phyloP scores from a whole-genome alignment of 23 tunicate genomes.

The Corella eumyota region DNA sequence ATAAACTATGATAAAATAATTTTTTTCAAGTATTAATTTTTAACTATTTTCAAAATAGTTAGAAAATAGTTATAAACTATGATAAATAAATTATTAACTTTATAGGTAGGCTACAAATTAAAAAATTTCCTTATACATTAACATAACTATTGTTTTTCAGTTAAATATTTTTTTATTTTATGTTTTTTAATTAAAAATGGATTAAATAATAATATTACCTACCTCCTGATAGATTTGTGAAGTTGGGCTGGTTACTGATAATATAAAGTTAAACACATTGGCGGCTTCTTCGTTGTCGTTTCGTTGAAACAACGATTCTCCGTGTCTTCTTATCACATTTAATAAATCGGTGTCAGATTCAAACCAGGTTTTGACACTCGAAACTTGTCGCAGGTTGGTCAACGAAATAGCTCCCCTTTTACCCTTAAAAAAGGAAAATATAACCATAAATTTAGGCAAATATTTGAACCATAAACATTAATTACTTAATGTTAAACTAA shows the following conservation, averaged over 20 bases:
- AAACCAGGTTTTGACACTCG: conserved; percentile 10
- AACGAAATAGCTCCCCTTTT: not conserved
- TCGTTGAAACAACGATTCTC: conserved; percentile 18
- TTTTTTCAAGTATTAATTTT: too few relatives aligned
- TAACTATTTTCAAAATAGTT: too few relatives aligned
- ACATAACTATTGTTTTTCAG: not conserved
- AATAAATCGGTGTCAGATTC: conserved; percentile 11
- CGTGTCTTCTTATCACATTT: conserved; percentile 13
- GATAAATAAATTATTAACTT: too few relatives aligned
- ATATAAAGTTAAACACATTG: conserved; percentile 7
- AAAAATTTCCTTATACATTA: not conserved
- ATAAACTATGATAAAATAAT: too few relatives aligned
- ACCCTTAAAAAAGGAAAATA: not conserved
- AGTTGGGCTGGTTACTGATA: conserved; percentile 2
- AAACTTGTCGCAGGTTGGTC: not conserved
- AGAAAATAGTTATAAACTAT: too few relatives aligned
- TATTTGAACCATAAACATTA: too few relatives aligned
- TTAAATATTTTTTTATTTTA: not conserved
- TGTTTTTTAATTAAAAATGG: not conserved
- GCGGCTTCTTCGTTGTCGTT: conserved; percentile 25
- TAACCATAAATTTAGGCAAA: too few relatives aligned
- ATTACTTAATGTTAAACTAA: too few relatives aligned
- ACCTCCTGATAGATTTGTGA: conserved; percentile 11
- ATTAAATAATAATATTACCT: not conserved
- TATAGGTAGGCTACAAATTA: not conserved